Evolutionary conservation across 2,888 invertebrate genomes (phyloP), one percentile per base, ranked within the genome.

Genomic region (Limenitis camilla): DNA sequence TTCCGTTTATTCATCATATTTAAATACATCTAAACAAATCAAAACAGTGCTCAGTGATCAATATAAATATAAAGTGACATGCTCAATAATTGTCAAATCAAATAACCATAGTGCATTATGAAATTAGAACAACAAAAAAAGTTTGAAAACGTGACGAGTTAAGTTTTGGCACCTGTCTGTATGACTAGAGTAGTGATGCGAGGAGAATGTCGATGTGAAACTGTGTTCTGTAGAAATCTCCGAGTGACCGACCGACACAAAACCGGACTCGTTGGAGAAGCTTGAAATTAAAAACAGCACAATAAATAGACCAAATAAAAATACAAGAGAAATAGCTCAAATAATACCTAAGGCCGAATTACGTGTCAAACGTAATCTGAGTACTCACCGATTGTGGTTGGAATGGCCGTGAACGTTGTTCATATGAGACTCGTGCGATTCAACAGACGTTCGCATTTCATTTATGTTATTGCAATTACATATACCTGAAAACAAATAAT

Each of bases 251-350:
- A 88, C 87, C 28, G 88, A 88, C 59, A 85, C 87, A 71, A 88
- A 88, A 52, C 88, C 88, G 45, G 88, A 88, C 72, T 88, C 88
- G 64, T 88, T 88, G 61, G 88, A 88, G 72, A 88, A 88, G 69
- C 88, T 88, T 62, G 41, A 62, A 64, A 57, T 55, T 47, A 63
- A 62, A 59, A 45, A 42, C 52, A 60, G 35, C 19, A 50, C 52
- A 59, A 56, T 57, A 55, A 65, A 67, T 65, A 66, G 64, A 51
- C 31, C 33, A 29, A 51, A 51, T 33, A 10, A 39, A 44, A 43
- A 31, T 28, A 43, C 27, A 8, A 38, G 42, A 49, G 10, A 43
- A 42, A 47, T 47, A 36, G 42, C 19, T 32, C 30, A 49, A 49
- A 36, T 32, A 49, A 49, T n/a, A 19, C 11, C 19, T 36, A 36